Conservation (phyloP, 2,797 vertebrate species). For the Hirundo rustica region DNA sequence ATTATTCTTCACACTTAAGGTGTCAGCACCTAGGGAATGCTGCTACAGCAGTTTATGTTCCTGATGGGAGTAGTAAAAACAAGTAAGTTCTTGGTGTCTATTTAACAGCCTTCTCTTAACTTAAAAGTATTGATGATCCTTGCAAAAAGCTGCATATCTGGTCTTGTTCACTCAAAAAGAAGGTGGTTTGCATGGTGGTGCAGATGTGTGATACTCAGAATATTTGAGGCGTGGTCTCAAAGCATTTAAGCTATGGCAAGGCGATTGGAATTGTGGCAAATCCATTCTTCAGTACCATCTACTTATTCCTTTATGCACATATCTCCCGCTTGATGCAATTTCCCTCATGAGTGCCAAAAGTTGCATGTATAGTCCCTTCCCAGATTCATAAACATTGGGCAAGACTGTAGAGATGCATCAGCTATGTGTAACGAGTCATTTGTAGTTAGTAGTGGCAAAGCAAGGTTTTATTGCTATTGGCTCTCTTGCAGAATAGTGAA, state of each 20-base stretch:
- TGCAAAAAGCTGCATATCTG: not conserved
- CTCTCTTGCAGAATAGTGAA: not conserved
- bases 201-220: not conserved
- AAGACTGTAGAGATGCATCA: not conserved
- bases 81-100: not conserved
- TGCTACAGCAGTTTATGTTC: not conserved
- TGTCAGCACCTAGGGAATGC: not conserved
- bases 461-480: not conserved
- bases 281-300: not conserved
- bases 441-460: not conserved
- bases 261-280: not conserved
- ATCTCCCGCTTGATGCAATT: not conserved
- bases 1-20: not conserved
- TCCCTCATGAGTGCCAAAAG: not conserved
- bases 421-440: not conserved
- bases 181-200: not conserved
- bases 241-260: not conserved
- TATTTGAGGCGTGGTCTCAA: not conserved
- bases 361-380: accelerated
- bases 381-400: not conserved
- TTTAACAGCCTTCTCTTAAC: not conserved
- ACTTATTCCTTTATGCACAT: not conserved
- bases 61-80: not conserved
- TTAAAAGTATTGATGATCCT: not conserved
- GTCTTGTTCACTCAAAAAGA: not conserved